Evolutionary conservation across 1,140 invertebrate species (phyloP), one percentile per base, ranked within the genome.

Genomic region (Zaprionus capensis): DNA sequence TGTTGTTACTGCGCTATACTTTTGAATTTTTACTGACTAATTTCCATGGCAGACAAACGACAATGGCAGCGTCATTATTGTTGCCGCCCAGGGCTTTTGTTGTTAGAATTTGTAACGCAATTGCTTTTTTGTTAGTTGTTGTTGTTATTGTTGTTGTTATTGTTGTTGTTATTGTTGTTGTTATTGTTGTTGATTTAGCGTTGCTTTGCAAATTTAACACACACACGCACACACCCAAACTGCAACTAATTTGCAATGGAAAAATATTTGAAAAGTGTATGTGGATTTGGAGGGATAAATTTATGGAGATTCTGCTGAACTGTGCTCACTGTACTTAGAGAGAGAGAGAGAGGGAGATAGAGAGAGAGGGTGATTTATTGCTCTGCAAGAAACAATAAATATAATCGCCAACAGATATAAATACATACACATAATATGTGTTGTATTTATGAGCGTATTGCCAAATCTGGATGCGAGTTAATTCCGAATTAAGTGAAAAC

Each of bases 21-120:
- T 62, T 73, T 78, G 58, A 74, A 76, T 78, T 75, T 80, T 71
- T 76, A 78, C 80, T 75, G 81, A 81, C 74, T 88, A 88, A 81
- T 81, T 88, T 87, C 78, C 83, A 83, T 79, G 78, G 81, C 81
- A 78, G 69, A 66, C 76, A 44, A 57, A 64, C 65, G 53, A 66
- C 69, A 73, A 79, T 59, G 51, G 68, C 74, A 58, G 49, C 75
- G 66, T 82, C 73, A 87, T 87, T 87, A 81, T 84, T 64, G 74
- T 64, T 61, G 55, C 65, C 83, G 78, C 73, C 80, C 80, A 46
- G 63, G 51, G 55, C 81, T 76, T 76, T 77, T 67, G 63, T 78
- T 68, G 68, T 49, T 74, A 65, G 71, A 80, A 80, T 81, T 81
- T 71, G 71, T 70, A 66, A 46, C 53, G 53, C 59, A 56, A 28